These are phyloP conservation scores for Sussaba pulchella DNA, from an alignment of 2,888 invertebrate species.

Conservation along the genomic window DNA sequence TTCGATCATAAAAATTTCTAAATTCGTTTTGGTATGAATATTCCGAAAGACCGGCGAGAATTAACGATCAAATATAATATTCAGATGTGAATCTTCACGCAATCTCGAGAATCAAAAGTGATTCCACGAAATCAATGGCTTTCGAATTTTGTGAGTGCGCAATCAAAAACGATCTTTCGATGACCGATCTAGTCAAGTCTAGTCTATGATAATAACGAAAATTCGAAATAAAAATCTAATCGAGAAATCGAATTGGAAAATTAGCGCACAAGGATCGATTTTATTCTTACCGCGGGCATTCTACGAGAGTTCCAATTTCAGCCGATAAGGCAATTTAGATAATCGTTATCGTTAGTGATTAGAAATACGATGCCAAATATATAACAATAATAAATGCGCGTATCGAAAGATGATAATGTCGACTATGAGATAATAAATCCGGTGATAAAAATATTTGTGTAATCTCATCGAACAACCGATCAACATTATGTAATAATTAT, in stretches of 20 bases:
- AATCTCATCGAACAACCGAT: slow-evolving; percentile 5
- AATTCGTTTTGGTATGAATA: background rate
- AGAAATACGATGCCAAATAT: slow-evolving; percentile 64
- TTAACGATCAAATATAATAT: background rate
- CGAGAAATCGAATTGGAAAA: slow-evolving; percentile 49
- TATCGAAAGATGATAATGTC: slow-evolving; percentile 41
- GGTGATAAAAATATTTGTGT: slow-evolving; percentile 1
- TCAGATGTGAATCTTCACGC: background rate
- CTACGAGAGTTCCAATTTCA: background rate
- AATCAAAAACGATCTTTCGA: slow-evolving; percentile 66
- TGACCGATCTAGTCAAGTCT: slow-evolving; percentile 44
- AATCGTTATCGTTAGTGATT: slow-evolving; percentile 43
- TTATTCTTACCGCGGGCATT: background rate
- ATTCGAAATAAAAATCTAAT: slow-evolving; percentile 21
- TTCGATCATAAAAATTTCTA: too few species aligned
- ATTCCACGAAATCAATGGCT: slow-evolving; percentile 48
- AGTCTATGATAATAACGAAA: slow-evolving; percentile 13
- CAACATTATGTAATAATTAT: background rate
- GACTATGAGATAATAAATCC: slow-evolving; percentile 4
- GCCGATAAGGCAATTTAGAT: slow-evolving; percentile 4
- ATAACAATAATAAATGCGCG: slow-evolving; percentile 44
- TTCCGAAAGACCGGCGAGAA: background rate
- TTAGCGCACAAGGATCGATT: slow-evolving; percentile 14
- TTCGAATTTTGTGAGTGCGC: slow-evolving; percentile 66
- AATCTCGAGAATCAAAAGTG: background rate